Base-by-base conservation (phyloP, 2,113 vertebrate species). In the Strigops habroptila region DNA sequence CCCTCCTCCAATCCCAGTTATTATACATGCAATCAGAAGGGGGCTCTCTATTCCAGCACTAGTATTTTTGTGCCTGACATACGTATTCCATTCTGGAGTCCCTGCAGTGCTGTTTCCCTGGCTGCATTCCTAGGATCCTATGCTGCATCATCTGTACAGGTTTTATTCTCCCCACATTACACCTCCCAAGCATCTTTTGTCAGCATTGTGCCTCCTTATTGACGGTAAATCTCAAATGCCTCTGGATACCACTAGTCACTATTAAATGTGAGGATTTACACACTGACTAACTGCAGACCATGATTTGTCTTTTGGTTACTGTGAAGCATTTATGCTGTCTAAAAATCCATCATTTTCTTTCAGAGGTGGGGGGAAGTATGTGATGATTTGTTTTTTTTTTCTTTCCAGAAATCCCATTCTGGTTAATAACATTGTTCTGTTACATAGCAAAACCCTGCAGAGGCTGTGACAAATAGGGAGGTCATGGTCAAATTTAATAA, bases 401-500 rank as follows among this genome's bases (percentile, higher is more conserved):
- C 53, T n/a, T 27, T 22, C 6, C 28, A 49, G 69, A 82, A 84
- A 79, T 73, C 31, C 28, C 46, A 43, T 65, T 83, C 60, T 82
- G 59, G 35, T 89, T 84, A 81, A 51, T 73, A 74, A n/a, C 78
- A 43, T 35, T 74, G 37, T 69, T 91, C 75, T 78, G 78, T 67
- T 78, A 76, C 80, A 49, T 73, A 43, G 86, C 63, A 81, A 84
- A 82, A 79, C 81, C 84, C 69, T 83, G 65, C 88, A 73, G 65
- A 88, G 69, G 68, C 91, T 86, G 65, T 69, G 93, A 93, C 87
- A 94, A 95, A 92, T 31, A 65, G 80, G 23, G 84, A 96, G 92
- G 94, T 93, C 94, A 85, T 3, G 81, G 84, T 89, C 94, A 91
- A 81, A 96, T 95, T 95, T 96, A 97, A 76, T 95, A 96, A 74